These are phyloP conservation scores for Psilopogon haemacephalus DNA, from an alignment of 2,113 vertebrate species.

Conservation along the genomic window DNA sequence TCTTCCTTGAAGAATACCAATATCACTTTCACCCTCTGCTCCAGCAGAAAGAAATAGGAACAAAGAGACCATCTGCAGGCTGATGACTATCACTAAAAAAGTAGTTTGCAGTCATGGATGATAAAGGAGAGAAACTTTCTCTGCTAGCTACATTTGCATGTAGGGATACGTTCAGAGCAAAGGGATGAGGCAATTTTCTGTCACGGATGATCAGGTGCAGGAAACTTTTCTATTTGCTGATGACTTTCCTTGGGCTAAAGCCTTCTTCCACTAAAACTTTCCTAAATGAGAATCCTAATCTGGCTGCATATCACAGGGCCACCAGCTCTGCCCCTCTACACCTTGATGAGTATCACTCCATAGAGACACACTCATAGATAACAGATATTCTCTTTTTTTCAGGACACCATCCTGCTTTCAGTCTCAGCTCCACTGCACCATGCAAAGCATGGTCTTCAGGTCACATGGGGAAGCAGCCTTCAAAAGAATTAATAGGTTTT, in stretches of 20 bases:
- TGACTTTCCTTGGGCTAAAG: background rate
- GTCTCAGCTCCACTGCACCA: background rate
- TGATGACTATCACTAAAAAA: background rate
- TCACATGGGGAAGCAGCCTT: background rate
- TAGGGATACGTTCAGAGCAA: background rate
- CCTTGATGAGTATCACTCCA: background rate
- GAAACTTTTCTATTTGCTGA: background rate
- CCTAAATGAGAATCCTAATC: background rate
- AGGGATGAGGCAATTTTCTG: background rate
- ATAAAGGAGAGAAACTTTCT: background rate
- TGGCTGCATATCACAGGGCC: background rate
- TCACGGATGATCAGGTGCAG: background rate
- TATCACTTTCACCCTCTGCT: background rate
- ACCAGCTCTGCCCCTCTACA: background rate
- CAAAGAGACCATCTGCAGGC: background rate
- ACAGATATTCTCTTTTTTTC: background rate
- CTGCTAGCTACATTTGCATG: background rate
- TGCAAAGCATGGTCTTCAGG: background rate
- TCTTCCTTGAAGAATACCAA: background rate
- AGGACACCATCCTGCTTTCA: background rate
- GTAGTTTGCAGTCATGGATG: background rate
- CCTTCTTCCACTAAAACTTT: background rate
- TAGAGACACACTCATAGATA: accelerated
- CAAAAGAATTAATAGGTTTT: background rate
- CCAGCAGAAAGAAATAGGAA: background rate